Evolutionary conservation across 2,888 invertebrate species (phyloP), one percentile per base, ranked within the genome.

Genomic region (Amphipoea oculea): DNA sequence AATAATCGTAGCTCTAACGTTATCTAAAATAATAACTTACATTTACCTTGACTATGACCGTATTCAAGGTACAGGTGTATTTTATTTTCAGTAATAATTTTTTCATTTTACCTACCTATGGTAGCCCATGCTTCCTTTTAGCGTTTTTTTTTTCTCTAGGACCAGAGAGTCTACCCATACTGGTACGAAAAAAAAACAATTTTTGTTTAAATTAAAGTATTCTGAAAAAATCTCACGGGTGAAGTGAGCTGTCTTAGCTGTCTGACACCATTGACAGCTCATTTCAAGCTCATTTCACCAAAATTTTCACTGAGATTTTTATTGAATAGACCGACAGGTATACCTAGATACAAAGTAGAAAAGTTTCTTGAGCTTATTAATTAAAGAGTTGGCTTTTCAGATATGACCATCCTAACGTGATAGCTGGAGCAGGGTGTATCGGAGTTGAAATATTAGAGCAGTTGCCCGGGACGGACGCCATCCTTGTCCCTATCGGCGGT

Each of bases 381-480:
- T 63, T n/a, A 20, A 51, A 23, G 45, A 57, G 29, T 54, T 36
- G n/a, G 3, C 12, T 5, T 81, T 92, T 68, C 93, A 98, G 98
- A 12, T 99, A 99, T 92, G 99, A 99, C 94, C 98, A 99, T 94
- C 99, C 99, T 0, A 97, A 99, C 91, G 98, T 99, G 40, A 98
- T 99, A 95, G 98, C 99, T 0, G 99, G 99, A 0, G 98, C 99
- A 91, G 99, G 99, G 14, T 99, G 99, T 0, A 97, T 99, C 91
- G 99, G 98, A 9, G 93, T 99, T 84, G 99, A 99, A 95, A 98
- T 99, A 85, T 94, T 99, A 48, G 98, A 99, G 88, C 98, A 99
- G 94, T 98, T 99, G 4, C 97, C 98, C 0, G 97, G 98, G 81
- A 97, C 98, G 0, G 99, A 99, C 93, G 99, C 98, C 0, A 98